A percentile compares a stretch with the other conserved stretches of the same genome.
phyloP scores from a whole-genome alignment of 1,140 invertebrate species.

The Drosophila lowei region DNA sequence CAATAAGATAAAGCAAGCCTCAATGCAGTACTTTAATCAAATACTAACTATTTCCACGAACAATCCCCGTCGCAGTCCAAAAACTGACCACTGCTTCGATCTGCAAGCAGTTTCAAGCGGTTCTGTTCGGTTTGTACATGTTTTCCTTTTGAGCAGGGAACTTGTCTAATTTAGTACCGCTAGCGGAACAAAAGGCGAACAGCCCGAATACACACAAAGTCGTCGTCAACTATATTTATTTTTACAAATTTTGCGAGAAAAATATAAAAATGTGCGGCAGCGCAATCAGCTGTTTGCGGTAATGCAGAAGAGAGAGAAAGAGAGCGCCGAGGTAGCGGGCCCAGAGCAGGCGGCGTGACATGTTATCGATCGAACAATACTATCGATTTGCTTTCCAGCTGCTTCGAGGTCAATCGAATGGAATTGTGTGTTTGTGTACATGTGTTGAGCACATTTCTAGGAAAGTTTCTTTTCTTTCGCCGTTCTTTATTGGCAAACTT shows the following conservation, averaged over 20 bases:
- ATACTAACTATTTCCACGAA: conserved; percentile 24
- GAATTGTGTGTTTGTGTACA: conserved; percentile 13
- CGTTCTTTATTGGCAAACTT: conserved; percentile 51
- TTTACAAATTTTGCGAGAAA: conserved; percentile 38
- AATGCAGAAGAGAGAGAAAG: background rate
- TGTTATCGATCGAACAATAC: conserved; percentile 47
- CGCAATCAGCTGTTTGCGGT: conserved; percentile 26
- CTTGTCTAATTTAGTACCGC: conserved; percentile 29
- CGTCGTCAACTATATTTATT: conserved; percentile 39
- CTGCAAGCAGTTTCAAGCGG: conserved; percentile 26
- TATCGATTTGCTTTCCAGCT: conserved; percentile 49
- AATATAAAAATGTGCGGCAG: conserved; percentile 18
- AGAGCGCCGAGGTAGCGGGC: background rate
- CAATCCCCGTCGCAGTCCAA: conserved; percentile 6
- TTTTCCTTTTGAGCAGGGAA: conserved; percentile 38
- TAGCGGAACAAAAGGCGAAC: conserved; percentile 20
- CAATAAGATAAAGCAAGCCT: conserved; percentile 38
- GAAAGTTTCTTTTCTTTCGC: conserved; percentile 40
- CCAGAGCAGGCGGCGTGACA: background rate
- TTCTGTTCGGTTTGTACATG: conserved; percentile 28
- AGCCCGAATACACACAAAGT: background rate
- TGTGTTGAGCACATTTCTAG: conserved; percentile 34
- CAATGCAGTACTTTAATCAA: conserved; percentile 59
- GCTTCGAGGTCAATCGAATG: conserved; percentile 59
- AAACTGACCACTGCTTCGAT: conserved; percentile 8